Conservation (phyloP, 2,113 vertebrate species). For the Albula goreensis region DNA sequence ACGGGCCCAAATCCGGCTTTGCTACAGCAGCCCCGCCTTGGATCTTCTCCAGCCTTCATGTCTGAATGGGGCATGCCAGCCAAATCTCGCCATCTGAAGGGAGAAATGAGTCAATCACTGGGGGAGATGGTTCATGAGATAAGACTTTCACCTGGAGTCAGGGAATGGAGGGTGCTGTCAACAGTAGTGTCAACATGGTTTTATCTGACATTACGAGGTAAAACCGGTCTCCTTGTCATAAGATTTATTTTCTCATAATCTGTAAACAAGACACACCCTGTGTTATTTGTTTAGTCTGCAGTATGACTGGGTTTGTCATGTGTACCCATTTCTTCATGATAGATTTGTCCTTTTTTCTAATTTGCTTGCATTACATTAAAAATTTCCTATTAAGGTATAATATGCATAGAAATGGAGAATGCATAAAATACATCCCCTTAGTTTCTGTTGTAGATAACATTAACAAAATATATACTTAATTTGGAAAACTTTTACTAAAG, state of each 20-base stretch:
- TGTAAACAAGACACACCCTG: not conserved
- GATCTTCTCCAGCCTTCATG: not conserved
- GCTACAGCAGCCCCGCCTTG: not conserved
- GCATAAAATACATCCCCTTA: too few relatives aligned
- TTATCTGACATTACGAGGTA: not conserved
- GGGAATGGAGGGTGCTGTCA: slow-evolving; percentile 35
- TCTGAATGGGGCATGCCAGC: not conserved
- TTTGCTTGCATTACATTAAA: too few relatives aligned
- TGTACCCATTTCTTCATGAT: too few relatives aligned
- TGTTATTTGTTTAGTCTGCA: too few relatives aligned
- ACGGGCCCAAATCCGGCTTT: too few relatives aligned
- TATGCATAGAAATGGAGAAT: too few relatives aligned
- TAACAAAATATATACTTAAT: too few relatives aligned
- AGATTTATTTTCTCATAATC: not conserved
- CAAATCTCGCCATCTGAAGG: slow-evolving; percentile 14
- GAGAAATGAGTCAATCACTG: slow-evolving; percentile 16
- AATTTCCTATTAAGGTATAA: too few relatives aligned
- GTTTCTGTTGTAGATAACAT: too few relatives aligned
- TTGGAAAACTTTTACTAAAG: too few relatives aligned
- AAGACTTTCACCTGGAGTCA: not conserved
- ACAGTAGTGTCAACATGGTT: slow-evolving; percentile 20
- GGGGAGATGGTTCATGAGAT: slow-evolving; percentile 13
- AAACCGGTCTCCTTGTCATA: not conserved
- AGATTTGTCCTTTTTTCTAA: too few relatives aligned
- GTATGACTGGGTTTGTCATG: too few relatives aligned